A percentile compares a stretch with the other conserved stretches of the same genome.
phyloP scores from a whole-genome alignment of 2,888 invertebrate genomes.

The Sinhomidia bicolor region DNA sequence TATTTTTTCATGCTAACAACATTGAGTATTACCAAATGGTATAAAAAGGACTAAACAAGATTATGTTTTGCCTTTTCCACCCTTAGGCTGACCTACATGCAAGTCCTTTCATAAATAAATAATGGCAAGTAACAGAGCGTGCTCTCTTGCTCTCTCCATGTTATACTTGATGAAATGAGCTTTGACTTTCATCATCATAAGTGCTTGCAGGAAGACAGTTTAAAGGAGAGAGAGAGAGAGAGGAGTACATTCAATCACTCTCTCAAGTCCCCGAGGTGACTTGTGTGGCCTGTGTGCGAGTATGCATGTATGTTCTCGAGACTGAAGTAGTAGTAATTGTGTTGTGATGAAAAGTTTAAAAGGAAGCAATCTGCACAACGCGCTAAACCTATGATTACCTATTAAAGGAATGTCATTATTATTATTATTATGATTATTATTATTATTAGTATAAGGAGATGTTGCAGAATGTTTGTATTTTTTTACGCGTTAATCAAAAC shows the following conservation, averaged over 20 bases:
- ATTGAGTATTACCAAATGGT: background rate
- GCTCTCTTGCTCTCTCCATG: background rate
- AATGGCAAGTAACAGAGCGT: too few species aligned
- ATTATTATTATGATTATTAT: background rate
- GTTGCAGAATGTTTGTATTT: too few species aligned
- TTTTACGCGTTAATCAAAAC: background rate
- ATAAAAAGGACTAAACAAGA: background rate
- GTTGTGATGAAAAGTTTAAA: slow-evolving; percentile 2
- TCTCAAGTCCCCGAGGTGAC: background rate
- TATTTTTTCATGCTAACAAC: background rate
- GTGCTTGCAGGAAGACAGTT: slow-evolving; percentile 6
- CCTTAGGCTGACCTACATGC: slow-evolving; percentile 26
- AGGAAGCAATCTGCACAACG: background rate
- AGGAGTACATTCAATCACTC: background rate
- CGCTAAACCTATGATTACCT: background rate
- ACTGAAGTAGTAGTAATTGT: too few species aligned
- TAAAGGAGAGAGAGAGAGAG: background rate
- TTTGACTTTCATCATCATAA: background rate
- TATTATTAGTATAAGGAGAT: background rate
- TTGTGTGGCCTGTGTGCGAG: background rate
- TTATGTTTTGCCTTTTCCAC: background rate
- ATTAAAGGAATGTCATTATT: too few species aligned
- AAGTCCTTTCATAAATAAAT: background rate
- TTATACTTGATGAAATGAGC: background rate
- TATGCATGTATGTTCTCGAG: too few species aligned